Conservation (phyloP, 2,797 vertebrate species). For the Poliocrania exsul region DNA sequence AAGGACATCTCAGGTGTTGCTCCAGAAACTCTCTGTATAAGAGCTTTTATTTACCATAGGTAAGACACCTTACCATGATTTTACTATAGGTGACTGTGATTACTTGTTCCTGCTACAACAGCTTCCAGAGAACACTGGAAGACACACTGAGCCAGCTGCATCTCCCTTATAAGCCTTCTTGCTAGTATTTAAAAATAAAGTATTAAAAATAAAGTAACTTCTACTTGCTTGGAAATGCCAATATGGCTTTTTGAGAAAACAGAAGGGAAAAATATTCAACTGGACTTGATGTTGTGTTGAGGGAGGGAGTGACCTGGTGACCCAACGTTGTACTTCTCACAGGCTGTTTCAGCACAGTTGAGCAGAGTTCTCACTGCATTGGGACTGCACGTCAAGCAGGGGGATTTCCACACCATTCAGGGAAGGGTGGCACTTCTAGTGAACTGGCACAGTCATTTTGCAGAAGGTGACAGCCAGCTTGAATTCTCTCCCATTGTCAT, state of each 20-base stretch:
- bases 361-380: neutral
- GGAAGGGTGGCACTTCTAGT: neutral
- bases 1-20: neutral
- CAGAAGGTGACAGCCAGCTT: neutral
- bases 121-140: neutral
- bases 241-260: neutral
- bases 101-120: neutral
- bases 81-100: neutral
- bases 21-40: neutral
- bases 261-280: neutral
- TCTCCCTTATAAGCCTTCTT: neutral
- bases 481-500: fast-evolving
- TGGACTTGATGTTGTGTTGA: neutral
- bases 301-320: neutral
- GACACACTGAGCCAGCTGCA: neutral
- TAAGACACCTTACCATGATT: neutral
- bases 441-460: neutral
- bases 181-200: neutral
- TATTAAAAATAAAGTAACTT: neutral
- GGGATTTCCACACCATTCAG: neutral
- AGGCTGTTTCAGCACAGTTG: neutral
- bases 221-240: neutral
- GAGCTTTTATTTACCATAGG: neutral
- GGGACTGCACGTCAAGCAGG: neutral
- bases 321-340: neutral